Percentiles rank a stretch among this genome's conserved stretches.
Conservation (phyloP, 1,140 invertebrate species). For the Bombus waltoni region DNA sequence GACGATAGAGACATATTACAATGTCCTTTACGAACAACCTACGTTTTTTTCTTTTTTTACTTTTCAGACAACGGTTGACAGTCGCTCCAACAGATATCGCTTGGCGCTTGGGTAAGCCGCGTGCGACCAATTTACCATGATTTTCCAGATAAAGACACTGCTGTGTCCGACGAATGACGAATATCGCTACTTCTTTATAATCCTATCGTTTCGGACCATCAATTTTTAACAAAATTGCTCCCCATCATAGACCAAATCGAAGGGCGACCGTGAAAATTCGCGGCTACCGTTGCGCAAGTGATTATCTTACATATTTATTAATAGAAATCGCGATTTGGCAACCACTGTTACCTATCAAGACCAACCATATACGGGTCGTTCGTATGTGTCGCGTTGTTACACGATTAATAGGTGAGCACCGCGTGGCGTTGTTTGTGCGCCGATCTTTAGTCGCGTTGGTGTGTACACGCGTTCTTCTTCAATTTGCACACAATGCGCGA, state of each 20-base stretch:
- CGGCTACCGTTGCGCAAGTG: conserved; percentile 74
- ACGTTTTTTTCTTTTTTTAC: neutral
- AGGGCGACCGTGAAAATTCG: conserved; percentile 19
- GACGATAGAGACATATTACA: neutral
- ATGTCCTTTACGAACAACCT: neutral
- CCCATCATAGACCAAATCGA: neutral
- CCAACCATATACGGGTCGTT: conserved; percentile 74
- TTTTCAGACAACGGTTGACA: neutral
- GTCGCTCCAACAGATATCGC: neutral
- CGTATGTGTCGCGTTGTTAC: conserved; percentile 51
- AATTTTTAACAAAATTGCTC: too few species aligned
- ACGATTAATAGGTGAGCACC: conserved; percentile 50
- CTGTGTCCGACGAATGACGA: too few species aligned
- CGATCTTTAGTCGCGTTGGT: neutral
- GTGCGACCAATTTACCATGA: neutral
- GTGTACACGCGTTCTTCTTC: neutral
- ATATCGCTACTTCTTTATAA: neutral
- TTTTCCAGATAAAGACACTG: neutral
- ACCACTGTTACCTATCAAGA: conserved; percentile 80
- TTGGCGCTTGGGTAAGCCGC: neutral
- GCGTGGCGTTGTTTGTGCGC: conserved; percentile 16
- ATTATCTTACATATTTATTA: conserved; percentile 76
- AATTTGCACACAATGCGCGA: conserved; percentile 69
- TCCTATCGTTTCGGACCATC: neutral
- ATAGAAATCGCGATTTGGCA: conserved; percentile 79